These are phyloP conservation scores for Tachystola acroxantha DNA, from an alignment of 2,888 invertebrate species.

Conservation along the genomic window DNA sequence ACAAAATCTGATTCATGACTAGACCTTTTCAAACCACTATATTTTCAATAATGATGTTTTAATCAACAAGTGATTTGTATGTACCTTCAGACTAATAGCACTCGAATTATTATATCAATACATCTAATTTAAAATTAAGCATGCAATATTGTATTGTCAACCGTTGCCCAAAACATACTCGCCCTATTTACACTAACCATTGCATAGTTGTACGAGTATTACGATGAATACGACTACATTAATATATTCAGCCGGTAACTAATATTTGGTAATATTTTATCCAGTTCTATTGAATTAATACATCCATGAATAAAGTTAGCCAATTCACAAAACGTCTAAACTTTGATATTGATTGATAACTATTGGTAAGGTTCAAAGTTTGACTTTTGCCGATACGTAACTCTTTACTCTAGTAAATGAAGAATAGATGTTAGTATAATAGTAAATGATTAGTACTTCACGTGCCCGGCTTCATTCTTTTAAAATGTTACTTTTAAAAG, in stretches of 20 bases:
- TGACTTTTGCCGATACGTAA: slow-evolving; percentile 59
- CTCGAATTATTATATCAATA: slow-evolving; percentile 29
- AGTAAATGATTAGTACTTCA: slow-evolving; percentile 46
- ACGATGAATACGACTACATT: slow-evolving; percentile 30
- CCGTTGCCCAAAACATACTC: slow-evolving; percentile 60
- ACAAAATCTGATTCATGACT: slow-evolving; percentile 52
- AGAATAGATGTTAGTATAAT: slow-evolving; percentile 45
- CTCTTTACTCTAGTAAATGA: slow-evolving; percentile 30
- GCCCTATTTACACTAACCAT: slow-evolving; percentile 61
- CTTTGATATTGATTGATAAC: slow-evolving; percentile 47
- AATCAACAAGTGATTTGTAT: neutral
- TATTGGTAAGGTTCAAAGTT: slow-evolving; percentile 55
- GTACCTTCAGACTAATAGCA: slow-evolving; percentile 32
- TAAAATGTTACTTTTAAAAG: slow-evolving; percentile 70
- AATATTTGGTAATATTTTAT: slow-evolving; percentile 32
- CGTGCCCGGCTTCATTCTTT: slow-evolving; percentile 56
- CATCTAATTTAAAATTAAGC: slow-evolving; percentile 54
- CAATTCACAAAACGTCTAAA: slow-evolving; percentile 62
- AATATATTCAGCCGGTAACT: slow-evolving; percentile 45
- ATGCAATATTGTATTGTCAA: slow-evolving; percentile 70
- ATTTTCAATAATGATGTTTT: slow-evolving; percentile 5
- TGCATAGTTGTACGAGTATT: slow-evolving; percentile 55
- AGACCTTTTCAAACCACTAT: slow-evolving; percentile 31
- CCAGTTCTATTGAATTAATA: slow-evolving; percentile 10
- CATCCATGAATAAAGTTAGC: slow-evolving; percentile 13